phyloP scores from a whole-genome alignment of 2,797 vertebrate species.

The Smutsia temminckii region DNA sequence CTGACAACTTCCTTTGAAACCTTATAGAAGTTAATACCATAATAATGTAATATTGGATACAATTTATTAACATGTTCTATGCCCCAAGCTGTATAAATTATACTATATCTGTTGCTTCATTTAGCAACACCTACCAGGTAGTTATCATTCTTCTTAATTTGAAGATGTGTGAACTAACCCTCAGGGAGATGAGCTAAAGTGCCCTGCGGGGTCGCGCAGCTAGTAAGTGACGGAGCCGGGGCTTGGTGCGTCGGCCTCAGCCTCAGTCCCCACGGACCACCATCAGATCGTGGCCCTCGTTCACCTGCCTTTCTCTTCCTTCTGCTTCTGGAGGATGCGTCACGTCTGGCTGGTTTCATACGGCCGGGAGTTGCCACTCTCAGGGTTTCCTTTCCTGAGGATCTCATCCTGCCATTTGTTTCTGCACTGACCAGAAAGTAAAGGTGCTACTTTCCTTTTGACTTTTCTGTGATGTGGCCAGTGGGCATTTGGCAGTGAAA shows the following conservation, averaged over 20 bases:
- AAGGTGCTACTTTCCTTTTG: not conserved
- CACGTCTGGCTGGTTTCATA: not conserved
- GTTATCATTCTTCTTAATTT: not conserved
- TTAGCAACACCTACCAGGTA: not conserved
- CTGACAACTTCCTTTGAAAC: not conserved
- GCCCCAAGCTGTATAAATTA: not conserved
- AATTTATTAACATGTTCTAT: not conserved
- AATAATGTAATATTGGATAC: not conserved
- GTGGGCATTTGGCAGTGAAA: not conserved
- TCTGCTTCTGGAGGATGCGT: not conserved
- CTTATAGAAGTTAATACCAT: not conserved
- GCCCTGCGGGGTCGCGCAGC: not conserved
- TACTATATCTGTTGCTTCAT: not conserved
- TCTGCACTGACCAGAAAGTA: not conserved
- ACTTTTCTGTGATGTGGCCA: not conserved
- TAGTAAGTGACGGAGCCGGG: not conserved
- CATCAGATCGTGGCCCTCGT: not conserved
- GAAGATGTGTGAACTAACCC: not conserved
- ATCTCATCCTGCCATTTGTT: not conserved
- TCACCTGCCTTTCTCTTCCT: not conserved
- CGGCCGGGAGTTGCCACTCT: not conserved
- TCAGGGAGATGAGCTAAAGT: not conserved
- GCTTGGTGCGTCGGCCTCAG: not conserved
- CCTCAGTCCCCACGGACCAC: not conserved
- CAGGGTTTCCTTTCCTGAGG: not conserved